A percentile compares a stretch with the other conserved stretches of the same genome.
These are phyloP conservation scores for Antennarius maculatus DNA, from an alignment of 2,797 vertebrate genomes.

Conservation along the genomic window DNA sequence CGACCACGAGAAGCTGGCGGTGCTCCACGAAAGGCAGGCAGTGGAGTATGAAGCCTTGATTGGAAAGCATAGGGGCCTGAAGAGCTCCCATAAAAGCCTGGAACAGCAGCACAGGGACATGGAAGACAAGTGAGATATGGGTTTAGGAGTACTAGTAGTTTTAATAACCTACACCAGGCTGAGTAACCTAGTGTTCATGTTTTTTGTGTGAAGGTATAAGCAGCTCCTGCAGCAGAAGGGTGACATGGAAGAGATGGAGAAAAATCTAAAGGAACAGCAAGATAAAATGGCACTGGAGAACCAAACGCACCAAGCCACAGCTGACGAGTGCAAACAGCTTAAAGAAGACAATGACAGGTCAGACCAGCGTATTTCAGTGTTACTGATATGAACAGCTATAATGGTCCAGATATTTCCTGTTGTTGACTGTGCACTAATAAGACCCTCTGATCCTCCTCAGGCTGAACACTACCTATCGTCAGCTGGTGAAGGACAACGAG, in stretches of 20 bases:
- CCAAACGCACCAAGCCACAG: conserved; percentile 87
- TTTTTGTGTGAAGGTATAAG: conserved; percentile 85
- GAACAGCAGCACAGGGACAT: conserved; percentile 94
- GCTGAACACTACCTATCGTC: conserved; percentile 86
- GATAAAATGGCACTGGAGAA: conserved; percentile 92
- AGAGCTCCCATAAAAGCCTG: conserved; percentile 91
- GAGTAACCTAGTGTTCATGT: neutral
- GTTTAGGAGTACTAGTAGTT: neutral
- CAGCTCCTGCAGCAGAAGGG: conserved; percentile 93
- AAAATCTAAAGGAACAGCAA: conserved; percentile 89
- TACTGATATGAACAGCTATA: neutral
- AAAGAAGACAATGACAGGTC: conserved; percentile 93
- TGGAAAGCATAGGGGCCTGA: conserved; percentile 93
- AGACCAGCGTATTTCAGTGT: conserved; percentile 3
- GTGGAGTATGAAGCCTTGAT: conserved; percentile 93
- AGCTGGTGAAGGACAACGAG: conserved; percentile 93
- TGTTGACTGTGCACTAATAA: neutral
- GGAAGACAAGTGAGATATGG: conserved; percentile 88
- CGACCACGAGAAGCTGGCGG: conserved; percentile 94
- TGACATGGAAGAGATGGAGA: conserved; percentile 94
- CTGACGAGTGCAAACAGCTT: conserved; percentile 86
- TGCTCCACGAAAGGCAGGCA: conserved; percentile 94
- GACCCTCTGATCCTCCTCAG: conserved; percentile 67
- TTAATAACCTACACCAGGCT: neutral
- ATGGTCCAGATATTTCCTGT: neutral